These are phyloP conservation scores for Cataglyphis cursor DNA, from an alignment of 2,888 invertebrate species.

Conservation along the genomic window DNA sequence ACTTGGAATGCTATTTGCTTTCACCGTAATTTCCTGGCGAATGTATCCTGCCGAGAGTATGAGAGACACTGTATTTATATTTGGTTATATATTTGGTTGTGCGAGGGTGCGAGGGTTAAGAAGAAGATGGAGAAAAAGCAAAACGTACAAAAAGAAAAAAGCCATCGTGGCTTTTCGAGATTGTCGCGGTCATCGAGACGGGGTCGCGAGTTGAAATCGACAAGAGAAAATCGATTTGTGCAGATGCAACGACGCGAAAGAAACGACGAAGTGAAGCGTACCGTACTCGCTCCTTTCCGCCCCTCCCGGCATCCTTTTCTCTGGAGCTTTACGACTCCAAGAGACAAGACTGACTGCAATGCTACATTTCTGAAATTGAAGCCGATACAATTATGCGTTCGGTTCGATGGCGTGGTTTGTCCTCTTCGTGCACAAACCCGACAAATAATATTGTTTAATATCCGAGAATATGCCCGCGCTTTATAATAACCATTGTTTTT, in stretches of 20 bases:
- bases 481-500: not conserved
- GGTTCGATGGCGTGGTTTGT: conserved; percentile 4
- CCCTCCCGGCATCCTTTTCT: conserved; percentile 11
- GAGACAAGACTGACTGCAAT: conserved; percentile 24
- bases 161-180: conserved; percentile 59
- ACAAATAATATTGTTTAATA: conserved; percentile 36
- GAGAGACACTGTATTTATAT: conserved; percentile 21
- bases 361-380: conserved; percentile 42
- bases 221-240: conserved; percentile 72
- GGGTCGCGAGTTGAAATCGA: conserved; percentile 68
- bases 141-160: conserved; percentile 48
- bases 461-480: not conserved
- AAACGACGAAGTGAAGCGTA: conserved; percentile 64
- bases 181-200: conserved; percentile 62
- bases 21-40: not conserved
- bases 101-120: conserved; percentile 18
- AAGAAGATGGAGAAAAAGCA: conserved; percentile 46
- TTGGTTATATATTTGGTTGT: not conserved
- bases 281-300: conserved; percentile 25
- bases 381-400: conserved; percentile 35
- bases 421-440: not conserved
- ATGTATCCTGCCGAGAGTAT: conserved; percentile 17
- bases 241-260: conserved; percentile 69
- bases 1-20: conserved; percentile 9
- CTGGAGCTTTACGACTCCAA: conserved; percentile 3